Percentiles rank a stretch among this genome's conserved stretches.
Conservation (phyloP, 2,888 invertebrate species). For the Diaprepes abbreviatus region DNA sequence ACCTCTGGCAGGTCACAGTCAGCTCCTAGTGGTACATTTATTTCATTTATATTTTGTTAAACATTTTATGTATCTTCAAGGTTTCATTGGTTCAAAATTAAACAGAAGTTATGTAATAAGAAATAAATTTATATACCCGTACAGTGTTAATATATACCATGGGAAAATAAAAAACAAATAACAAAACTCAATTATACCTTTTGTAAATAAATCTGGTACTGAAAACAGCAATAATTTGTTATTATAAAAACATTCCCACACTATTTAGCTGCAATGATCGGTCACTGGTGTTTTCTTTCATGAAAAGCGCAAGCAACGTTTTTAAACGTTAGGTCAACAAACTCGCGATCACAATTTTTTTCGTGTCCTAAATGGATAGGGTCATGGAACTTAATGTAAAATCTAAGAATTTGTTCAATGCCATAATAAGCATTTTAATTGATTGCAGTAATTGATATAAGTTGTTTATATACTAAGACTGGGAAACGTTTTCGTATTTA, state of each 20-base stretch:
- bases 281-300: slow-evolving; percentile 12
- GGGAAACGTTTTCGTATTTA: background rate
- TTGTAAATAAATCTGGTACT: too few species aligned
- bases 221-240: too few species aligned
- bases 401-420: slow-evolving; percentile 14
- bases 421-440: slow-evolving; percentile 3
- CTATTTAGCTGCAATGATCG: slow-evolving; percentile 1
- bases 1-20: too few species aligned
- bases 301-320: slow-evolving; percentile 6
- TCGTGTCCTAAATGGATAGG: background rate
- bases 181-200: too few species aligned
- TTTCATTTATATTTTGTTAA: too few species aligned
- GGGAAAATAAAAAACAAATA: too few species aligned
- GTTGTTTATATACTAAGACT: background rate
- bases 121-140: too few species aligned
- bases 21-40: too few species aligned
- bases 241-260: slow-evolving; percentile 4
- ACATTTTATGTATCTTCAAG: too few species aligned
- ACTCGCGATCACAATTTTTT: slow-evolving; percentile 3
- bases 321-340: slow-evolving; percentile 8
- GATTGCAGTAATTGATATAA: background rate
- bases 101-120: too few species aligned
- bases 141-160: too few species aligned
- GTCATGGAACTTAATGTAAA: slow-evolving; percentile 7
- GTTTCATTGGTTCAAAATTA: too few species aligned